phyloP scores from a whole-genome alignment of 2,113 vertebrate genomes.

The Podarcis raffonei region DNA sequence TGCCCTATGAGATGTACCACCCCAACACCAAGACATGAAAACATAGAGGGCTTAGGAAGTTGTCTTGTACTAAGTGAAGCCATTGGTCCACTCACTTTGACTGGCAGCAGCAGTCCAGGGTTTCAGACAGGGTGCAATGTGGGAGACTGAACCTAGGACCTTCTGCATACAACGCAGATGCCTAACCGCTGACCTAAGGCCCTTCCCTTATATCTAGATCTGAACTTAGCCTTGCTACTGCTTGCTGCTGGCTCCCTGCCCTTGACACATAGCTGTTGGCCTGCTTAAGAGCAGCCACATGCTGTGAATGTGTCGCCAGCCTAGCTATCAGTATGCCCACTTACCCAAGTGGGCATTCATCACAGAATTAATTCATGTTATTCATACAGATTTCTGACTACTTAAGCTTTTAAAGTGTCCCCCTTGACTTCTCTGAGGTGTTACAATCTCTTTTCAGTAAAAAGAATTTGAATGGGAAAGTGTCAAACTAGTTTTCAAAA shows the following conservation, averaged over 20 bases:
- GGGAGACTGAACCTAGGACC: too few relatives aligned
- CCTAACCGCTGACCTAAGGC: too few relatives aligned
- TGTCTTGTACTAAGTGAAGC: too few relatives aligned
- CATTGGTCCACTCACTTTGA: too few relatives aligned
- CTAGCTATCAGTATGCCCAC: background rate
- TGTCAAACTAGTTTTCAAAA: constrained; percentile 22
- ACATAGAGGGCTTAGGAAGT: too few relatives aligned
- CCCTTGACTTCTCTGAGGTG: constrained; percentile 3
- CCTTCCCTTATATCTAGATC: too few relatives aligned
- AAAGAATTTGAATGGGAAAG: constrained; percentile 1
- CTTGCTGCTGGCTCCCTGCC: background rate
- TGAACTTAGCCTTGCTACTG: background rate
- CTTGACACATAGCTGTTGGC: background rate
- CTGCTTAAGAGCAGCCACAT: background rate
- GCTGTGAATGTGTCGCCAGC: background rate
- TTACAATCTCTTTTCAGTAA: background rate
- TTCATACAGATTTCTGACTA: background rate
- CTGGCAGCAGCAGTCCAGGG: too few relatives aligned
- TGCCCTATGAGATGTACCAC: background rate
- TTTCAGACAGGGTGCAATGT: too few relatives aligned
- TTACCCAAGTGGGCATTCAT: background rate
- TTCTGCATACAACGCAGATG: too few relatives aligned
- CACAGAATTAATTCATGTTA: background rate
- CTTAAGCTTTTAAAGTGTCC: background rate
- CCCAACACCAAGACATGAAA: background rate